These are phyloP conservation scores for Cydia strobilella DNA, from an alignment of 1,140 invertebrate species.

Conservation along the genomic window DNA sequence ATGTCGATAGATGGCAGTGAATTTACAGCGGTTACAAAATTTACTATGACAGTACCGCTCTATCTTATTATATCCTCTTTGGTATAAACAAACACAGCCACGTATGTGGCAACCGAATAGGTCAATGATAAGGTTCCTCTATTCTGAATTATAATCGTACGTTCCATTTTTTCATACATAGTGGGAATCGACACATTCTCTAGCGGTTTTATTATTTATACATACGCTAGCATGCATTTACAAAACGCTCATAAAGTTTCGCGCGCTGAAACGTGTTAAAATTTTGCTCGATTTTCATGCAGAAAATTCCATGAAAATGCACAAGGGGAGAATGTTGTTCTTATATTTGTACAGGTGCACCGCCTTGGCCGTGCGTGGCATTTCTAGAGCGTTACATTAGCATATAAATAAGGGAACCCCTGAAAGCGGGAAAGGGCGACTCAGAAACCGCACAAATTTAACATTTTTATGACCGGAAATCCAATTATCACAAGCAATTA, in stretches of 20 bases:
- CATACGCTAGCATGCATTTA: conserved; percentile 40
- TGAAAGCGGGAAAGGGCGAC: conserved; percentile 55
- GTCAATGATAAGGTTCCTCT: too few species aligned
- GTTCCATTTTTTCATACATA: background rate
- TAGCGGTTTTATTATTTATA: conserved; percentile 42
- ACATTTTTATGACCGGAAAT: conserved; percentile 72
- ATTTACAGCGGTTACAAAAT: too few species aligned
- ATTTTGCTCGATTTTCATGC: conserved; percentile 66
- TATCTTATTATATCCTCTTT: too few species aligned
- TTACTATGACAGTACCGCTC: too few species aligned
- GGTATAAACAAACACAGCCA: too few species aligned
- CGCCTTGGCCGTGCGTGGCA: conserved; percentile 65
- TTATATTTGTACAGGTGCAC: conserved; percentile 72
- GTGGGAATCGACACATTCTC: background rate
- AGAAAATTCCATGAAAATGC: conserved; percentile 72
- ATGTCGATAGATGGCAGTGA: too few species aligned
- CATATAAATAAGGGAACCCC: conserved; percentile 73
- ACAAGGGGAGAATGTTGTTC: conserved; percentile 66
- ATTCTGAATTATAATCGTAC: too few species aligned
- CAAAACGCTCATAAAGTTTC: conserved; percentile 38
- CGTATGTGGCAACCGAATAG: too few species aligned
- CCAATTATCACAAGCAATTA: conserved; percentile 75
- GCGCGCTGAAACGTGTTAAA: conserved; percentile 49
- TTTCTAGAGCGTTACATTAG: conserved; percentile 65
- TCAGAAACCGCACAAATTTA: conserved; percentile 52